Conservation (phyloP, 2,113 vertebrate species). For the Macquaria australasica region DNA sequence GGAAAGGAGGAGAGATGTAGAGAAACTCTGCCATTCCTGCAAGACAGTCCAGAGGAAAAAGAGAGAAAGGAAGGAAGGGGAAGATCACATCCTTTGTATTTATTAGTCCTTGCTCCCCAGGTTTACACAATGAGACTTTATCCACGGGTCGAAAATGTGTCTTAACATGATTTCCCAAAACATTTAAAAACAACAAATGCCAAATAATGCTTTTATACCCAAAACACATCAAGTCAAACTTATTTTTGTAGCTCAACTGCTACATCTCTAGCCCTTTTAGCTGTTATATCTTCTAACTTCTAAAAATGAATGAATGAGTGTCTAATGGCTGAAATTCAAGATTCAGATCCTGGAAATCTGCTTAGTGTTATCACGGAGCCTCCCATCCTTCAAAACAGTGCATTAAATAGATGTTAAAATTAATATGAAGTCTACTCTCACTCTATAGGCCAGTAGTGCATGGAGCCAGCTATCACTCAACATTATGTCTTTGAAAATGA, state of each 20-base stretch:
- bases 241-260: background rate
- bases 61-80: background rate
- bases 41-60: background rate
- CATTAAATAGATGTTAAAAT: background rate
- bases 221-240: background rate
- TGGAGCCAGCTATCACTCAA: slow-evolving; percentile 13
- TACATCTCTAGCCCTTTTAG: background rate
- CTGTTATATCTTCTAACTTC: background rate
- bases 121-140: background rate
- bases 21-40: background rate
- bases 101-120: background rate
- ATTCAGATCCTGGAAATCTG: background rate
- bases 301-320: background rate
- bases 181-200: background rate
- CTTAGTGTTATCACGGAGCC: background rate
- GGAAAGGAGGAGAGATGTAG: background rate
- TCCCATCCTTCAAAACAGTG: background rate
- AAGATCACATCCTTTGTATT: background rate
- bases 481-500: background rate
- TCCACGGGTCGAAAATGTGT: background rate
- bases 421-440: background rate
- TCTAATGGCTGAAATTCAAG: background rate
- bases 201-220: background rate
- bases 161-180: background rate
- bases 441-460: background rate